Evolutionary conservation across 2,113 vertebrate genomes (phyloP).

Genomic region (Hydrochoerus hydrochaeris): DNA sequence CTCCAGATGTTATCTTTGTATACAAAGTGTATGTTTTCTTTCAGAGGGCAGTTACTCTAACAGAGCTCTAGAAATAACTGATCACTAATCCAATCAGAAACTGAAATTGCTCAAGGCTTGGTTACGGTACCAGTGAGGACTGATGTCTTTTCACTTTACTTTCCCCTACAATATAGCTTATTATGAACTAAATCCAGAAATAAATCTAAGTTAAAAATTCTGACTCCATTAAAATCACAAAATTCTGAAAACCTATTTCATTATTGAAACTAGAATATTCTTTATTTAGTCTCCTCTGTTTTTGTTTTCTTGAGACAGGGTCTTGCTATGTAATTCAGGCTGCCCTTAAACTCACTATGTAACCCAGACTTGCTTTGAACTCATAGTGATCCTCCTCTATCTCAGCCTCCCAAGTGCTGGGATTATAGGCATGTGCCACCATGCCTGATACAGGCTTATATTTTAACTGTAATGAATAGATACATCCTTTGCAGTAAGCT

Average conservation of each 20-base stretch:
- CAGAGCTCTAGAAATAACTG: not conserved
- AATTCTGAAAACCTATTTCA: constrained; percentile 46
- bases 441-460: not conserved
- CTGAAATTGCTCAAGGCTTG: constrained; percentile 7
- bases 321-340: not conserved
- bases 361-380: not conserved
- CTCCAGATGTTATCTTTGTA: not conserved
- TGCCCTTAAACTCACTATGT: not conserved
- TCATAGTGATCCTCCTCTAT: not conserved
- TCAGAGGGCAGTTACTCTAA: not conserved
- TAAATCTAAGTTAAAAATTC: not conserved
- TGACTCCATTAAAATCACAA: not conserved
- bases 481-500: not conserved
- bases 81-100: not conserved
- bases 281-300: not conserved
- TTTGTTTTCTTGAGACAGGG: not conserved
- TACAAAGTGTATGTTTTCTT: constrained; percentile 10
- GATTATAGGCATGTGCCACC: not conserved
- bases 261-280: not conserved
- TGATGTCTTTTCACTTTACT: not conserved
- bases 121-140: not conserved
- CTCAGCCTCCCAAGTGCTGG: not conserved
- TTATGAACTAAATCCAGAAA: constrained; percentile 18
- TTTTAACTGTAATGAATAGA: not conserved
- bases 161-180: not conserved